Conservation (phyloP, 2,888 invertebrate species). For the Agrilus mali region DNA sequence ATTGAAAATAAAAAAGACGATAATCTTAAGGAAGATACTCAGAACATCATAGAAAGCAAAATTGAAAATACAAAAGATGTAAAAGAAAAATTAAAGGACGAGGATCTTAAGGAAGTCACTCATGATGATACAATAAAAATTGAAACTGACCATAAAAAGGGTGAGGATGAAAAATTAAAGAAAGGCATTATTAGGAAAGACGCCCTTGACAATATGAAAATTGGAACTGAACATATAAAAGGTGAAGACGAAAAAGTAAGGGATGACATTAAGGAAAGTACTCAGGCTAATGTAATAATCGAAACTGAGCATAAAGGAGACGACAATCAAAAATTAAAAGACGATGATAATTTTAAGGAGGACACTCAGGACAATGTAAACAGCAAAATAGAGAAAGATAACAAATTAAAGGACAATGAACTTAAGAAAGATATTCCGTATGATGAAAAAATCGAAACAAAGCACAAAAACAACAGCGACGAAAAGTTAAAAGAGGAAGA, state of each 20-base stretch:
- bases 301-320: neutral
- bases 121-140: constrained; percentile 1
- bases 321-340: neutral
- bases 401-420: neutral
- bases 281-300: neutral
- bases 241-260: neutral
- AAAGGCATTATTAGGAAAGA: neutral
- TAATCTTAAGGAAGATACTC: neutral
- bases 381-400: neutral
- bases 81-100: too few species aligned
- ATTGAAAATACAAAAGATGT: neutral
- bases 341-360: too few species aligned
- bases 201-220: neutral
- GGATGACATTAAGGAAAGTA: too few species aligned
- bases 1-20: constrained; percentile 5
- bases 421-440: neutral
- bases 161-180: neutral
- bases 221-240: neutral
- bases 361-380: too few species aligned
- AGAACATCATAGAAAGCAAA: neutral
- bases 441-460: neutral
- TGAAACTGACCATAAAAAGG: constrained; percentile 2
- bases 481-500: neutral
- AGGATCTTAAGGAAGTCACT: neutral
- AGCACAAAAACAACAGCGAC: neutral